Base-by-base conservation (phyloP, 1,140 invertebrate genomes). In the Macrobrachium rosenbergii region DNA sequence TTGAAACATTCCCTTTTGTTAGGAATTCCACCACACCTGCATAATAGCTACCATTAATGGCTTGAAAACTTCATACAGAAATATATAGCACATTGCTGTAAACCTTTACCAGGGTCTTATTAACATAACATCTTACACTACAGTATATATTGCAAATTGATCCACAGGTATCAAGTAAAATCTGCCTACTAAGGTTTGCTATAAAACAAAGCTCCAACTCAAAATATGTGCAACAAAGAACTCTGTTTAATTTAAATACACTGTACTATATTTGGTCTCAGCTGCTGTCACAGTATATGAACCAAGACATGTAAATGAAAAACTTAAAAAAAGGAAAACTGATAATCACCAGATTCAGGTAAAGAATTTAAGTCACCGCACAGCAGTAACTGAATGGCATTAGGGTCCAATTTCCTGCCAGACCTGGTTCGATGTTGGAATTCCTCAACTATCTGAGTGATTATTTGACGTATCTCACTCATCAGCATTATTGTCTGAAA, bases 361-460 rank as follows among this genome's bases (percentile, higher is more conserved):
- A 99, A 93, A 45, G 98, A 99, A 93, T 99, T 99, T 91, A 99
- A 97, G 94, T 99, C 99, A 45, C 98, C 99, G 92, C 98, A 99
- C 28, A 99, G 94, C 89, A 99, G 93, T 59, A 99, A 92, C 91
- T 99, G 98, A 87, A 99, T 97, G 91, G 95, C 94, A 93, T 90
- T 95, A 94, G 90, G 94, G 93, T 21, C 93, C 93, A 83, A 88
- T 76, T 62, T 86, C 60, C 43, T 93, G 93, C 89, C 94, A 91
- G 90, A 95, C 95, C 63, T 93, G 64, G 78, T 82, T 76, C 69
- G 76, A 72, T 87, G 89, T 60, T 87, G 82, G 37, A 76, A 85
- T 28, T 87, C 86, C 45, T 83, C 87, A 63, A 83, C 80, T 28
- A 83, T 88, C 58, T 88, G 82, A 23, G 60, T 21, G 19, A 88